Evolutionary conservation across 2,888 invertebrate species (phyloP), one percentile per base, ranked within the genome.

Genomic region (Cheilosia grossa): DNA sequence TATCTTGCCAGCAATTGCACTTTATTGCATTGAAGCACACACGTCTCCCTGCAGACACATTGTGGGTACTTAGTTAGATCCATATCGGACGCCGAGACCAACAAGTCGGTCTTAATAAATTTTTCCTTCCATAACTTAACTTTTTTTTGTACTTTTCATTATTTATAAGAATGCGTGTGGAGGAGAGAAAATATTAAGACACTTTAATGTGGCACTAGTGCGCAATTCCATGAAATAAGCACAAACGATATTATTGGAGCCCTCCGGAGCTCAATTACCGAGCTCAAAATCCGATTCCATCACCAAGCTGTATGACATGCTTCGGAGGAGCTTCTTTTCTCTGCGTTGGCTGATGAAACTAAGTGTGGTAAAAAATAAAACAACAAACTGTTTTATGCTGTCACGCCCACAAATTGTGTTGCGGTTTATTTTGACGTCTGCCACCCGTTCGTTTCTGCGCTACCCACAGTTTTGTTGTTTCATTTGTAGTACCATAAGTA

Each of bases 361-460:
- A 74, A 85, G 59, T 75, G 75, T 72, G 66, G 69, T 75, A 49
- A 59, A 58, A 27, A 75, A 40, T 44, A 72, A 15, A 49, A 66
- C 51, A 83, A 74, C 58, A 83, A 73, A 82, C 64, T 64, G 69
- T 86, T 86, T 80, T 81, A 81, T 86, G 81, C 72, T 77, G 81
- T 86, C 81, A 86, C 85, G 81, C 81, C 85, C 73, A 86, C 85
- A 77, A 86, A 86, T 81, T 86, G 85, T 75, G 54, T 80, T 83
- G 83, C 83, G 83, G 74, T 70, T 74, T 74, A 66, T 80, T 75
- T 85, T 80, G 83, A 85, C 74, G 74, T 85, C 75, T 85, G 70
- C 54, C 74, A 74, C 49, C 69, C 64, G 64, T 24, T 40, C 19
- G 47, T 19, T 40, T 64, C 37, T n/a, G 17, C 7, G 17, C 7